phyloP scores from a whole-genome alignment of 2,113 vertebrate genomes.

The Ageneiosus marmoratus region DNA sequence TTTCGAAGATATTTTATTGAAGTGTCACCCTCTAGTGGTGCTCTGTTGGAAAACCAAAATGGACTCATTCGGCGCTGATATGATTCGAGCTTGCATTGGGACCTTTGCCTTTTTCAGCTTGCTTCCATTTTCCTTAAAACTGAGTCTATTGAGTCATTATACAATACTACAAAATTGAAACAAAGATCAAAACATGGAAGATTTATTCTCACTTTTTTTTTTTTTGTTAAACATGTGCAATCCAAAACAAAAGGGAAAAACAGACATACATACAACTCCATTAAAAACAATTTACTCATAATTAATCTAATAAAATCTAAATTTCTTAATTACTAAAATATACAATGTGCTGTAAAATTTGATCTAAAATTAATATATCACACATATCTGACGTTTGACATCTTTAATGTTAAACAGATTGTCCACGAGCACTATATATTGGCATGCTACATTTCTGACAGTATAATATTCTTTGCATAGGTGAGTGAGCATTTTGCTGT shows the following conservation, averaged over 20 bases:
- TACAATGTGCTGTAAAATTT: neutral
- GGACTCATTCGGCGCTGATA: neutral
- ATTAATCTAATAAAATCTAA: neutral
- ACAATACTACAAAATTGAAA: neutral
- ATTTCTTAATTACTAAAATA: conserved; percentile 4
- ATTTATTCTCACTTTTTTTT: neutral
- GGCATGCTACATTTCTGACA: too few species aligned
- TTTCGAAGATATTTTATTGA: neutral
- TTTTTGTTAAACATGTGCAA: conserved; percentile 16
- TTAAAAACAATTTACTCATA: conserved; percentile 11
- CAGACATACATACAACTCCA: neutral
- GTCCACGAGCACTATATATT: too few species aligned
- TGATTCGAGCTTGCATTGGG: neutral
- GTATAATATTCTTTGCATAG: too few species aligned
- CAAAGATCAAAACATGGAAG: neutral
- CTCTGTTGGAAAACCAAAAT: neutral
- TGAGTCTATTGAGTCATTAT: neutral
- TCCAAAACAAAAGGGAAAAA: neutral
- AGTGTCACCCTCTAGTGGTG: conserved; percentile 39
- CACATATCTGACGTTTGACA: too few species aligned
- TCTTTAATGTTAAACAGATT: too few species aligned
- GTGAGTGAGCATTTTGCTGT: too few species aligned
- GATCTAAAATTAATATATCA: neutral
- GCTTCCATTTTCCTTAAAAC: neutral
- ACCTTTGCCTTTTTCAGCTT: too few species aligned